These are phyloP conservation scores for Odontamblyopus rebecca DNA, from an alignment of 2,797 vertebrate species.

Conservation along the genomic window DNA sequence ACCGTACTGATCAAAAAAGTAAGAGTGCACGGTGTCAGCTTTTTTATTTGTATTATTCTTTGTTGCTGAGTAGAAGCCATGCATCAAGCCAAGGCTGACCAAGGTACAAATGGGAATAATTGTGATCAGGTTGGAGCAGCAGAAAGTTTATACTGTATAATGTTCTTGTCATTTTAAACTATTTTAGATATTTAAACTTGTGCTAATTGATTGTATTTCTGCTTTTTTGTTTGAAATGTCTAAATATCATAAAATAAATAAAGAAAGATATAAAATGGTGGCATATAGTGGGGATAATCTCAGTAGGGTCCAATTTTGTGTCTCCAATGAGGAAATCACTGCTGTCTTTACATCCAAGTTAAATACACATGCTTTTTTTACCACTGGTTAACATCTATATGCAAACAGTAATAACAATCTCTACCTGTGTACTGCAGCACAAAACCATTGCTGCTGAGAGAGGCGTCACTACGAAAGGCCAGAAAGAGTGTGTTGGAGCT, in stretches of 20 bases:
- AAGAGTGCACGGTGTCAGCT: conserved; percentile 40
- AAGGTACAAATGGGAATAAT: conserved; percentile 24
- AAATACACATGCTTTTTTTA: background rate
- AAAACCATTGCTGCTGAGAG: conserved; percentile 94
- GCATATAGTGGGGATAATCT: background rate
- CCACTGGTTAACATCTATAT: background rate
- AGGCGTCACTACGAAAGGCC: conserved; percentile 95
- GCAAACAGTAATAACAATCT: background rate
- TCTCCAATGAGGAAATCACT: background rate
- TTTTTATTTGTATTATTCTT: conserved; percentile 69
- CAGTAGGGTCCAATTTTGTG: background rate
- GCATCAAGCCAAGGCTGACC: conserved; percentile 31
- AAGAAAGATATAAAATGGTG: no score
- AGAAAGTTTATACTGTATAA: background rate
- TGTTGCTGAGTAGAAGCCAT: conserved; percentile 36
- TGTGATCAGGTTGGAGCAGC: conserved; percentile 29
- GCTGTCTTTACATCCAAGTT: background rate
- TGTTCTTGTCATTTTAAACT: background rate
- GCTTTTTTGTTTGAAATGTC: background rate
- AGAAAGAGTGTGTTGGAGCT: conserved; percentile 95
- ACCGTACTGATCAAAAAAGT: conserved; percentile 60
- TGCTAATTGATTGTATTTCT: background rate
- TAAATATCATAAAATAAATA: background rate
- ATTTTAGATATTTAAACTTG: background rate
- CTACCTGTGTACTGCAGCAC: conserved; percentile 94